A percentile compares a stretch with the other conserved stretches of the same genome.
phyloP scores from a whole-genome alignment of 1,140 invertebrate species.

The Tribolium castaneum region DNA sequence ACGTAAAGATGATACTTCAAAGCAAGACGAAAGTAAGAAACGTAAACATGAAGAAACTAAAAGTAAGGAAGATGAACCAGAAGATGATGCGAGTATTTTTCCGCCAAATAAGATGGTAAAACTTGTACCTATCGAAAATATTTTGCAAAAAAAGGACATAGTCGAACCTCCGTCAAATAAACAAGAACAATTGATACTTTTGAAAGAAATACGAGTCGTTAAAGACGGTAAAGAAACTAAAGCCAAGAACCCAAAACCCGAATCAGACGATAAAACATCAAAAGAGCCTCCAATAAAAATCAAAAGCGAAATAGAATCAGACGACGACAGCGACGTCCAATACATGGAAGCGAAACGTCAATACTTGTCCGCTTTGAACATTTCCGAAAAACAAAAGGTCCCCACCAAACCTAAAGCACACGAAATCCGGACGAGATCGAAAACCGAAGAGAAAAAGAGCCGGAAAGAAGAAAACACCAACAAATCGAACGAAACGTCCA shows the following conservation, averaged over 20 bases:
- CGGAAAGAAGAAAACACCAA: slow-evolving; percentile 45
- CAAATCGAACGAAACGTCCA: slow-evolving; percentile 5
- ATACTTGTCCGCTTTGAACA: slow-evolving; percentile 59
- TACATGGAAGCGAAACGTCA: slow-evolving; percentile 57
- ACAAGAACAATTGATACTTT: slow-evolving; percentile 18
- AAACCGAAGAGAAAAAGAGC: slow-evolving; percentile 57
- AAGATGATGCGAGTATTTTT: not conserved
- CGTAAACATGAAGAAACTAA: not conserved
- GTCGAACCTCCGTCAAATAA: not conserved
- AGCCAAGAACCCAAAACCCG: slow-evolving; percentile 3
- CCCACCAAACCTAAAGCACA: slow-evolving; percentile 44
- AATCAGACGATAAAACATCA: not conserved
- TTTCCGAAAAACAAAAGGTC: slow-evolving; percentile 53
- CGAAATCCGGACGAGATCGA: slow-evolving; percentile 57
- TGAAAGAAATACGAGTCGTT: slow-evolving; percentile 10
- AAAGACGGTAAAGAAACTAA: slow-evolving; percentile 18
- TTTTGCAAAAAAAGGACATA: slow-evolving; percentile 37
- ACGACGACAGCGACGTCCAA: slow-evolving; percentile 53
- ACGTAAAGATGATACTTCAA: slow-evolving; percentile 37
- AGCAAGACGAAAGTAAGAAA: slow-evolving; percentile 16
- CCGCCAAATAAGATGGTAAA: slow-evolving; percentile 31
- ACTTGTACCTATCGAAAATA: slow-evolving; percentile 4
- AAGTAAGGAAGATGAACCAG: not conserved
- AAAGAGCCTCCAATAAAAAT: slow-evolving; percentile 49
- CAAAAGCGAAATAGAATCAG: slow-evolving; percentile 62